Base-by-base conservation (phyloP, 2,113 vertebrate species). In the Chaetura pelagica region DNA sequence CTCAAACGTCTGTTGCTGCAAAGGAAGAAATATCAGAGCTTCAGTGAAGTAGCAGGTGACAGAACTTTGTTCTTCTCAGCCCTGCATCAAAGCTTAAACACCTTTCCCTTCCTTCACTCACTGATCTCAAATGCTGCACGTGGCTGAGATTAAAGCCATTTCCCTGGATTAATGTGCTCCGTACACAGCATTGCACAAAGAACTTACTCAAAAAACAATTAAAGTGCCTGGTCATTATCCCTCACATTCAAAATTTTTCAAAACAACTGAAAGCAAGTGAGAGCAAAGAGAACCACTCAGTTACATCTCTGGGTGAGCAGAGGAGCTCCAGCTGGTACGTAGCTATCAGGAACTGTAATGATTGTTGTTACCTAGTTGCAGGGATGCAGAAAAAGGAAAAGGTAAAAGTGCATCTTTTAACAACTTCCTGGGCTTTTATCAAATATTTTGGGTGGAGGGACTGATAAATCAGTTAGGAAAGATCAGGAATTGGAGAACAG, bases 71-170 rank as follows among this genome's bases (percentile, higher is more conserved):
- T 89, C 74, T 57, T 44, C 30, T 23, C 61, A 44, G n/a, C 40
- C 23, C 14, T 54, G 55, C 48, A 12, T 27, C 54, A 48, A 71
- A 48, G 2, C 1, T 15, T 23, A 49, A 83, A 35, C 54, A 89
- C 78, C 51, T 94, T 93, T 55, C 61, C 79, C 35, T 86, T 82
- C 66, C 80, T 67, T 68, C 54, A 3, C 42, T 58, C 59, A 4
- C 52, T 80, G 93, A 67, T 52, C 90, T 76, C 58, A 67, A 61
- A 57, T 7, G 35, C 83, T 61, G 38, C 93, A 35, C 6, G 16
- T 88, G 93, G 80, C 68, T 58, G 76, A 46, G 92, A 95, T 95
- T 87, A 82, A 87, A 93, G 64, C 59, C 48, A 16, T 42, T 96
- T 84, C 88, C 76, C 69, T 8, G 77, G 54, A 61, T 80, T 89